Base-by-base conservation (phyloP, 2,888 invertebrate genomes). In the Archips xylosteana region DNA sequence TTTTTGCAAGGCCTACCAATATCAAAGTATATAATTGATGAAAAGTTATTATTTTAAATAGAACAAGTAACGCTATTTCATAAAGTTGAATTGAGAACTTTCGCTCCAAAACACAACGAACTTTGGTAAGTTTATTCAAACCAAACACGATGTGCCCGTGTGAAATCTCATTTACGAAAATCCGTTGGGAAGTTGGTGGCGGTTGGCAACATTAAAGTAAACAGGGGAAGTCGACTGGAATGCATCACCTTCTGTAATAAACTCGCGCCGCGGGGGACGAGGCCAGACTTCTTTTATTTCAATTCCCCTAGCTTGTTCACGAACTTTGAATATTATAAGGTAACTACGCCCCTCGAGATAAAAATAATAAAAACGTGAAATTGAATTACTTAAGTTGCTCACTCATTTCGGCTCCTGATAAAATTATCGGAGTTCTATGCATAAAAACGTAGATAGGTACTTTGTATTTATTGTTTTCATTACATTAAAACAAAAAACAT, bases 211-310 rank as follows among this genome's bases (percentile, higher is more conserved):
- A 82, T 85, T 86, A 82, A 81, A 83, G 82, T 84, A 85, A 86
- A 85, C 84, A 84, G 83, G 81, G 81, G 79, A 83, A 84, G 80
- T 81, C 79, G 76, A 77, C 75, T 78, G 78, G 82, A 81, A 84
- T 88, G 84, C 86, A 86, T 87, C 86, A 89, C 84, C 84, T 84
- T 77, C 78, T 76, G 82, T 87, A 88, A 88, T 88, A 90, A 89
- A 90, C 85, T 82, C 78, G 78, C 76, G 75, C 76, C 78, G 78
- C 77, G 73, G 75, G 78, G 81, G 82, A 83, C 80, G 81, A 81
- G 81, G 81, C 82, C 79, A 81, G 77, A 81, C 81, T 85, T 85
- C 85, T 87, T 90, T 89, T 87, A 87, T 87, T 92, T 90, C 89
- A 89, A 90, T 90, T 86, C 83, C 84, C 83, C 81, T 80, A 81